Base-by-base conservation (phyloP, 2,113 vertebrate genomes). In the Formicarius rufipectus region DNA sequence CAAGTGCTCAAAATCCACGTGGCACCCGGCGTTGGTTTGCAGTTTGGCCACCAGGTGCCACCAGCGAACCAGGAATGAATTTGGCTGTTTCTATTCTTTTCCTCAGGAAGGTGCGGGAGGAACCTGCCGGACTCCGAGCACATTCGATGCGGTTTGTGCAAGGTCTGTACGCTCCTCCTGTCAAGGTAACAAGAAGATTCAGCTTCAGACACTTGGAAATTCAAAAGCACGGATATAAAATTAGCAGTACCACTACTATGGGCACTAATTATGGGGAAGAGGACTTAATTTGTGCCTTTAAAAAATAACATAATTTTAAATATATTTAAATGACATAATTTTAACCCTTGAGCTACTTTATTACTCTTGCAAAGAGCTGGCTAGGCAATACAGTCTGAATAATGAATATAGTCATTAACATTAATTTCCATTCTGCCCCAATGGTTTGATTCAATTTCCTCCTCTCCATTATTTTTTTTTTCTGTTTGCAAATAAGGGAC, bases 1-100 rank as follows among this genome's bases (percentile, higher is more conserved):
- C 31, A 9, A 28, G 12, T 0, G 0, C 0, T 2, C 3, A 17
- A 31, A 69, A 53, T 2, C 3, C 11, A 7, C 4, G 2, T 0
- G 33, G 30, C 66, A 84, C 59, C 28, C 1, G 21, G 17, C 2
- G 30, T 23, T 47, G 69, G 27, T 82, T 93, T 59, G 45, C 53
- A 2, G 13, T 45, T 23, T 40, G 49, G 53, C 92, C 91, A 86
- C 56, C 64, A 85, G 84, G 66, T 96, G 87, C 53, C 94, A 87
- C 35, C 86, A 94, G 73, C 0, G 68, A 56, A 89, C 68, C 44
- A 94, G 44, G 35, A 84, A 97, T 93, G 5, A 24, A 14, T 39
- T 39, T 21, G 2, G 7, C 16, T 16, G 33, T 4, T 2, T 19
- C 14, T 37, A 10, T 21, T 44, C 6, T 35, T 14, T 4, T 3